Base-by-base conservation (phyloP, 1,140 invertebrate species). In the Bombus impatiens region DNA sequence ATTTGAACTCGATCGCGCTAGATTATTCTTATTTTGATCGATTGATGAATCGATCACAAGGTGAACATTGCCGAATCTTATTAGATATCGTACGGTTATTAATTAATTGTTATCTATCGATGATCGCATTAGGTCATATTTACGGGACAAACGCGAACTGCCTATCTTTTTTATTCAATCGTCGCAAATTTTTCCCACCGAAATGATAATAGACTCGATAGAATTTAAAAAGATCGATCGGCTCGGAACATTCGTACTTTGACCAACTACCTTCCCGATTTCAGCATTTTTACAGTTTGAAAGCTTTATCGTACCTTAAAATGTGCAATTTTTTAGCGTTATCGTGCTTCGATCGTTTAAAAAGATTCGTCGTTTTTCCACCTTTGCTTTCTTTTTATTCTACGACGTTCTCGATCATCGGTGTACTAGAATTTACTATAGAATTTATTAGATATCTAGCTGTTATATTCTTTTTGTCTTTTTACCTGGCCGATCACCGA, bases 91-190 rank as follows among this genome's bases (percentile, higher is more conserved):
- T 18, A 35, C 44, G 3, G 8, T 6, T 32, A 71, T 78, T 79
- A 71, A 84, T 84, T 79, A 71, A 71, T 71, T n/a, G 37, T 57
- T 84, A 84, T 84, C 82, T 37, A 32, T 12, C 6, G 71, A 28
- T 71, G 70, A 47, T 65, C 81, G 57, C 4, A 28, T 1, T 32
- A 15, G 9, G 18, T 53, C 47, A 53, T 53, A 22, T 22, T 22
- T 53, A 22, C 47, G 18, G 6, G 47, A 22, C 5, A 53, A 8
- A 53, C 47, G 47, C 18, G 5, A 22, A 53, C 6, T 53, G 47
- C 47, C 6, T 53, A 53, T 53, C 47, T 4, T n/a, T n/a, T 13
- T 10, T 18, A 5, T 3, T 28, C 70, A 8, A 42, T 71, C 37
- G 25, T 15, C 37, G 9, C 22, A 37, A 12, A 70, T 70, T 35